Conservation (phyloP, 2,888 invertebrate genomes). For the Geotrupes spiniger region DNA sequence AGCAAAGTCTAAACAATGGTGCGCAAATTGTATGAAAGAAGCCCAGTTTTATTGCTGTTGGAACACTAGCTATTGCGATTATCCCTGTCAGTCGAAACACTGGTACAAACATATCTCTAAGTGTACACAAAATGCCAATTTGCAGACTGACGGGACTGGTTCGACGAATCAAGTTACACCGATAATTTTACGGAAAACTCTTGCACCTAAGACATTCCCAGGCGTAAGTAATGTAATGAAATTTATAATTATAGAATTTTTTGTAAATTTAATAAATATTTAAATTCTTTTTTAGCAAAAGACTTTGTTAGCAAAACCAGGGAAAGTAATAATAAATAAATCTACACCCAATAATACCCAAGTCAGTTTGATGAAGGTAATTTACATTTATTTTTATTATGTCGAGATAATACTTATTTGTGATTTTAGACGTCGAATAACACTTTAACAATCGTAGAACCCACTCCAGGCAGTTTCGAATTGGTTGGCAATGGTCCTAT, state of each 20-base stretch:
- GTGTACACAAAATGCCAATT: conserved; percentile 52
- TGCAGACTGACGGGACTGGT: not conserved
- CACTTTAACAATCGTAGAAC: conserved; percentile 41
- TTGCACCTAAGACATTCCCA: conserved; percentile 10
- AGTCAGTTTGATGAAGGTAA: conserved; percentile 25
- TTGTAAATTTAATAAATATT: no score
- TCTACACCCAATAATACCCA: conserved; percentile 16
- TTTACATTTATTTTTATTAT: not conserved
- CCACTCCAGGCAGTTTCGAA: conserved; percentile 42
- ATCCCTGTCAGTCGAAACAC: conserved; percentile 82
- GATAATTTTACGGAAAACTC: conserved; percentile 14
- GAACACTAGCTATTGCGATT: conserved; percentile 94
- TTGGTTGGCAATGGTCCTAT: conserved; percentile 29
- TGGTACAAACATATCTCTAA: conserved; percentile 74
- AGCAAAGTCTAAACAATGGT: conserved; percentile 90
- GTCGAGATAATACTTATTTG: not conserved
- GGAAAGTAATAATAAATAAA: conserved; percentile 40
- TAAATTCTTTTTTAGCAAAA: conserved; percentile 35
- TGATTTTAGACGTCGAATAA: conserved; percentile 23
- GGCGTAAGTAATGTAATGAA: conserved; percentile 8
- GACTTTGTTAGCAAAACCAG: conserved; percentile 37
- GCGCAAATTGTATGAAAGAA: conserved; percentile 82
- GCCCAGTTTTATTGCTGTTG: conserved; percentile 94
- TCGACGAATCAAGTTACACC: conserved; percentile 12
- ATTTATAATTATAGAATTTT: no score